Conservation (phyloP, 2,113 vertebrate genomes). For the Marmota flaviventris region DNA sequence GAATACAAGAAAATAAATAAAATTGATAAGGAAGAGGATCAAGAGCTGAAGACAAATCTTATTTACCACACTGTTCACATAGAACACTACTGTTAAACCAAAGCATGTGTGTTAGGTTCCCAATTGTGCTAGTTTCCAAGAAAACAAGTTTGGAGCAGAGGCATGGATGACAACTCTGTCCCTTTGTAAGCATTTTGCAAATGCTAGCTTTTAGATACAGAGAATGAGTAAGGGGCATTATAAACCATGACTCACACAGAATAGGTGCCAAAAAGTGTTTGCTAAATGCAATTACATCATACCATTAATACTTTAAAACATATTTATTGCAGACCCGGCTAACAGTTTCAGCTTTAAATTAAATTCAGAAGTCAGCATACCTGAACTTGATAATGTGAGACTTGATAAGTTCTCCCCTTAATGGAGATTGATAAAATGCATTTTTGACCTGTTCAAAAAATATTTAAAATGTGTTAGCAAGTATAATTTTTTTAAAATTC, state of each 20-base stretch:
- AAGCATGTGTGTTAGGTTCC: neutral
- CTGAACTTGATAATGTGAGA: constrained; percentile 80
- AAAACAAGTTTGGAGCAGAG: neutral
- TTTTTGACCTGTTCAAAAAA: constrained; percentile 79
- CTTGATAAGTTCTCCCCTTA: constrained; percentile 74
- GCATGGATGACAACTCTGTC: neutral
- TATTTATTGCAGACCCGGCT: neutral
- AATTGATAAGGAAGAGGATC: neutral
- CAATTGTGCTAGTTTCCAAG: neutral
- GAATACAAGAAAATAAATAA: constrained; percentile 37
- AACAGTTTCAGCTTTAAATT: constrained; percentile 4
- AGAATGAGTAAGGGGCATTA: neutral
- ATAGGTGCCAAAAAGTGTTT: neutral
- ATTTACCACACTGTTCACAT: neutral
- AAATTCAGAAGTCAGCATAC: constrained; percentile 57
- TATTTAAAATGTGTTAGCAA: constrained; percentile 54
- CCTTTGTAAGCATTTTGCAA: neutral
- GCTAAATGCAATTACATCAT: neutral
- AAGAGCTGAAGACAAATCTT: neutral
- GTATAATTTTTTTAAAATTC: constrained; percentile 49
- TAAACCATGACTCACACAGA: neutral
- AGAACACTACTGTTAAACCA: neutral
- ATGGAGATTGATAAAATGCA: constrained; percentile 71
- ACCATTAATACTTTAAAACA: neutral
- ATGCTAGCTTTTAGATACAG: constrained; percentile 19